phyloP scores from a whole-genome alignment of 2,113 vertebrate species.

The Microtus montanus region DNA sequence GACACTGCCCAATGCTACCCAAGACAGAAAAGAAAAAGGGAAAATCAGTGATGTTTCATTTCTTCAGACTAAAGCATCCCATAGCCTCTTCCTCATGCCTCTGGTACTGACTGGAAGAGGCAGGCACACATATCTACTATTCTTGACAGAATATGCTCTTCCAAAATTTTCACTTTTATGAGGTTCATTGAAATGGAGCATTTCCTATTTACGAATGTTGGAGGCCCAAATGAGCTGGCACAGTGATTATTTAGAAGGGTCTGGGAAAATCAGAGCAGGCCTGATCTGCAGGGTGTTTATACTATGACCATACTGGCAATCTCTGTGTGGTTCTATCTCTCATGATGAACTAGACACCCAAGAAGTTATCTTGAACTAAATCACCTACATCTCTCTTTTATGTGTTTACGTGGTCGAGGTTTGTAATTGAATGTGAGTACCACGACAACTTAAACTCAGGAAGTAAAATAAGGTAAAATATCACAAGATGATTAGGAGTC shows the following conservation, averaged over 20 bases:
- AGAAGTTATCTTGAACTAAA: not conserved
- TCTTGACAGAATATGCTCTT: not conserved
- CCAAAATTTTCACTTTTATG: not conserved
- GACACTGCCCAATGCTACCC: not conserved
- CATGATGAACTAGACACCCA: not conserved
- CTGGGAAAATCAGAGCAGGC: not conserved
- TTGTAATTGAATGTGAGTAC: not conserved
- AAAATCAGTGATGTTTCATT: not conserved
- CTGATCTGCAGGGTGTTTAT: not conserved
- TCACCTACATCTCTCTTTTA: not conserved
- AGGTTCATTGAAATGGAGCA: not conserved
- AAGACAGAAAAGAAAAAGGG: not conserved
- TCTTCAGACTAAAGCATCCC: not conserved
- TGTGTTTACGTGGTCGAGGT: not conserved
- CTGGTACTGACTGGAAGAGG: not conserved
- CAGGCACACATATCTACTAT: not conserved
- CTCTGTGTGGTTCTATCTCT: not conserved
- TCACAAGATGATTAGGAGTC: not conserved
- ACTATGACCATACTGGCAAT: not conserved
- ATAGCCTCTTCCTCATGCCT: not conserved
- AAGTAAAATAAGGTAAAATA: constrained; percentile 26
- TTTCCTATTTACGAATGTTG: not conserved
- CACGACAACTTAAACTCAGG: not conserved
- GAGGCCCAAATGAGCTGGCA: not conserved
- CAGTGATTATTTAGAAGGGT: not conserved